Evolutionary conservation across 2,888 invertebrate genomes (phyloP), one percentile per base, ranked within the genome.

Genomic region (Ptychoptera albimana): DNA sequence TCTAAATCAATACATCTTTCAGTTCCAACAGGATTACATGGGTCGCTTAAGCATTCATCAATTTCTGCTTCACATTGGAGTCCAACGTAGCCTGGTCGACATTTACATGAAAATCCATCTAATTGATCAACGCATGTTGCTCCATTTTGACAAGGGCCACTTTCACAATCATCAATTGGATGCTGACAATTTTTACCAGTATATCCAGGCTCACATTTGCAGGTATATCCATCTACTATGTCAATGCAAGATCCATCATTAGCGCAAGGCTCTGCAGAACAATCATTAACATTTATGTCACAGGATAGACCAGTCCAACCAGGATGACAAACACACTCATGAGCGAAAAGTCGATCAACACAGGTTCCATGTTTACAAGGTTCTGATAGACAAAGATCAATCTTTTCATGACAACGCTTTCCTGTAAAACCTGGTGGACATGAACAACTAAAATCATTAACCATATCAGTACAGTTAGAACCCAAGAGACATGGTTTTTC

Each of bases 381-480:
- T 55, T 78, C 82, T 43, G 80, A 80, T 1, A 79, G 73, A 60
- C 98, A 98, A 2, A 96, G 72, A 57, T 97, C 86, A 44, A 96
- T 85, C 60, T 97, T 96, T 53, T 84, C 82, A 55, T 97, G 89
- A 57, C 98, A 98, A 34, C 94, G 77, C 64, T 93, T 92, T 35
- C 97, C 98, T 10, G 86, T 82, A 59, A 94, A 98, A 34, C 97
- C 97, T 35, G 84, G 75, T 6, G 93, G 89, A 64, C 98, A 98
- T 8, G 79, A 71, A 57, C 98, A 98, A 51, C 75, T 81, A 61
- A 94, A 98, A 61, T 96, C 96, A 50, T 87, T 87, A 0, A 96
- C 79, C 52, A 94, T 71, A 64, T 97, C 97, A 0, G 92, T 91
- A 61, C 96, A 96, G 52, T 85, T 85, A 1, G 93, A 82, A 1